Base-by-base conservation (phyloP, 2,113 vertebrate species). In the Anser brachyrhynchus region DNA sequence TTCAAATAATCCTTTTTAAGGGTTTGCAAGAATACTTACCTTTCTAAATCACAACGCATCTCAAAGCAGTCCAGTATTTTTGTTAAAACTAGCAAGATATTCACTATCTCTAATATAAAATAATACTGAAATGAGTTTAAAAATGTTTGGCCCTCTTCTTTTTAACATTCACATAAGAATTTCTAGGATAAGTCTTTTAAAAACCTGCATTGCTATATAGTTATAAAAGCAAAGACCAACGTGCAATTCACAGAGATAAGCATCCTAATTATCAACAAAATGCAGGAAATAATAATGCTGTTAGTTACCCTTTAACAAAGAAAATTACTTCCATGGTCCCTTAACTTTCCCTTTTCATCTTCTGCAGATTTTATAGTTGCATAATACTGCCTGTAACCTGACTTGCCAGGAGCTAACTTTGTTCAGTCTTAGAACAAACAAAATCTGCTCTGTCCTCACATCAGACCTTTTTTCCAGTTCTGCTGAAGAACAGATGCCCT, bases 251-350 rank as follows among this genome's bases (percentile, higher is more conserved):
- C 44, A 92, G 49, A 95, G 29, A 6, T 69, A 90, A 76, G 7
- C 49, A 92, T 35, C 37, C 31, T 22, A 93, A 59, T 77, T 92
- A 77, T n/a, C n/a, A 87, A 55, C n/a, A 14, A 92, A 92, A 91
- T 23, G 41, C 17, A 92, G 21, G 43, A 93, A 92, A 84, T 64
- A 84, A 82, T 69, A 95, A 79, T 54, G 51, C 13, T 57, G 35
- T 61, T 87, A 74, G 87, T 46, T 72, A 72, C 3, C 23, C 49
- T 79, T 75, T 64, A 35, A 82, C 35, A 94, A 93, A 72, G 19
- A 72, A 75, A 83, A 87, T 39, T 75, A 73, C 2, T 70, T 64
- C 35, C 29, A 41, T 8, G 23, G 9, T 66, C 25, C 31, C 11
- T 7, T 64, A 74, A 37, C 25, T 86, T 74, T 81, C 23, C 37